Evolutionary conservation across 2,113 vertebrate genomes (phyloP).

Genomic region (Datnioides undecimradiatus): DNA sequence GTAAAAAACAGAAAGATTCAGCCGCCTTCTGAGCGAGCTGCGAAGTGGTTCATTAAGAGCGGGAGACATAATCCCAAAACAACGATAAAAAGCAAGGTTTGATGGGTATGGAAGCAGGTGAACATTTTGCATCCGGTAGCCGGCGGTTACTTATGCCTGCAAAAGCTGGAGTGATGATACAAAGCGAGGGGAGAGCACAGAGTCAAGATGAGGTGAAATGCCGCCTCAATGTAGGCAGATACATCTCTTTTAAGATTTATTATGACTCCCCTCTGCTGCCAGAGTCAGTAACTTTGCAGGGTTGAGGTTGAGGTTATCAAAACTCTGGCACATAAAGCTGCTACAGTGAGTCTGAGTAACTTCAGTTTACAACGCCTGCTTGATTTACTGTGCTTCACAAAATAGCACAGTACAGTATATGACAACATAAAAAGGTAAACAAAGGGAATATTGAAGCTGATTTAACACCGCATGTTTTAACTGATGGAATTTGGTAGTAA

Average conservation of each 20-base stretch:
- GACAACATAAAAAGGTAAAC: background rate
- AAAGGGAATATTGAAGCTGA: background rate
- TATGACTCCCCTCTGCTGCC: background rate
- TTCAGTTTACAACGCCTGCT: slow-evolving; percentile 1
- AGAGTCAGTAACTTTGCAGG: slow-evolving; percentile 27
- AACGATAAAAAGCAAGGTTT: background rate
- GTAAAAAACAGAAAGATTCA: background rate
- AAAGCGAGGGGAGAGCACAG: background rate
- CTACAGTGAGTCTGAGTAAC: background rate
- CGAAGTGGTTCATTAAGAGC: slow-evolving; percentile 19
- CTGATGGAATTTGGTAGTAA: slow-evolving; percentile 14
- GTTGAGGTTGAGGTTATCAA: slow-evolving; percentile 43
- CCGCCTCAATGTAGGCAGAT: background rate
- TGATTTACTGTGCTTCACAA: background rate
- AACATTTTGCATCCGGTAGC: slow-evolving; percentile 18
- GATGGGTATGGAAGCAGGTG: background rate
- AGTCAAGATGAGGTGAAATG: slow-evolving; percentile 37
- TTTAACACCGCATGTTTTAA: background rate
- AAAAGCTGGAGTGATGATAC: background rate
- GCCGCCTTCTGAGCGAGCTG: background rate
- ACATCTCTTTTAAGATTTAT: slow-evolving; percentile 43
- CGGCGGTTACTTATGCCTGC: slow-evolving; percentile 8
- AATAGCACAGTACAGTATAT: background rate
- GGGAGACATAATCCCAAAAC: background rate
- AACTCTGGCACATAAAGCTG: slow-evolving; percentile 10